phyloP scores from a whole-genome alignment of 2,888 invertebrate genomes.

The Choreutis nemorana region DNA sequence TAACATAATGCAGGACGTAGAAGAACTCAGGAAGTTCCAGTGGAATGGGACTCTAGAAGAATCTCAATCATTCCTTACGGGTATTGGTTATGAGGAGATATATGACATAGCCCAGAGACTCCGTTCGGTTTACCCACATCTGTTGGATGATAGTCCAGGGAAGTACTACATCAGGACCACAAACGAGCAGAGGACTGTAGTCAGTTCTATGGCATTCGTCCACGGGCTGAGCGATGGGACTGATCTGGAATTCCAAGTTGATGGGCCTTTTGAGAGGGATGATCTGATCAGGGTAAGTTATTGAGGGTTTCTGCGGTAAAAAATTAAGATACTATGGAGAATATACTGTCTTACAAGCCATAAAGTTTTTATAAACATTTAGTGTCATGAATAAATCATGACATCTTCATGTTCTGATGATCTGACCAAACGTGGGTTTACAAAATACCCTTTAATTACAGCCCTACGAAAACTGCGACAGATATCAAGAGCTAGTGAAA shows the following conservation, averaged over 20 bases:
- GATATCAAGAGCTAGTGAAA: slow-evolving; percentile 45
- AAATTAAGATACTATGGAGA: not conserved
- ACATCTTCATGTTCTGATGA: too few relatives aligned
- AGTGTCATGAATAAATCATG: too few relatives aligned
- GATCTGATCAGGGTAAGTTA: slow-evolving; percentile 37
- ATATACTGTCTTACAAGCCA: too few relatives aligned
- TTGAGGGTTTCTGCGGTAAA: not conserved
- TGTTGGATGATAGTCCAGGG: slow-evolving; percentile 48
- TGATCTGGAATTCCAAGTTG: slow-evolving; percentile 23
- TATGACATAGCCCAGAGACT: slow-evolving; percentile 62
- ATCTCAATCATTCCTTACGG: slow-evolving; percentile 66
- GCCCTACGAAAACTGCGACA: slow-evolving; percentile 57
- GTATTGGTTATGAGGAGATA: slow-evolving; percentile 69
- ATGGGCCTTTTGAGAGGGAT: slow-evolving; percentile 25
- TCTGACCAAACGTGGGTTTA: not conserved
- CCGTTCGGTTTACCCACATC: slow-evolving; percentile 29
- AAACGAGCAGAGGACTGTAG: slow-evolving; percentile 64
- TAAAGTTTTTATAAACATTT: too few relatives aligned
- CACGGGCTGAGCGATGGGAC: slow-evolving; percentile 51
- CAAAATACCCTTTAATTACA: slow-evolving; percentile 19
- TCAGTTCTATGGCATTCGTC: slow-evolving; percentile 69
- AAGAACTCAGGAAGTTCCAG: slow-evolving; percentile 70
- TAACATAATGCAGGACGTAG: slow-evolving; percentile 70
- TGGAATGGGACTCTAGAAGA: slow-evolving; percentile 70
- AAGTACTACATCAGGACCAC: slow-evolving; percentile 70